Percentiles rank a stretch among this genome's conserved stretches.
Conservation (phyloP, 2,113 vertebrate genomes). For the Silurus meridionalis region DNA sequence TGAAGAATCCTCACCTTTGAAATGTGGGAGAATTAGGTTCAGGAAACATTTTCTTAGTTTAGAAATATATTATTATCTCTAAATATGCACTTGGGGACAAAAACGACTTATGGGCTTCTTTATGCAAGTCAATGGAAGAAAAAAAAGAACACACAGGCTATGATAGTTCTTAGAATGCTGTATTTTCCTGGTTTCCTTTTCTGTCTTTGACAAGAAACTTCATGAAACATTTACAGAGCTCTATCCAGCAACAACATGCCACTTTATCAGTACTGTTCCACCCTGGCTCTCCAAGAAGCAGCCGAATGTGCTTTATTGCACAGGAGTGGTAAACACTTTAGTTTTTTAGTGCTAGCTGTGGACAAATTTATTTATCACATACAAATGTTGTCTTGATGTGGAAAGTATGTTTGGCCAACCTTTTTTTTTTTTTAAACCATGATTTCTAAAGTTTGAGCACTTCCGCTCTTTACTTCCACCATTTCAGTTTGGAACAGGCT, state of each 20-base stretch:
- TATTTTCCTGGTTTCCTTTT: neutral
- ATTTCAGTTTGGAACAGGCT: too few species aligned
- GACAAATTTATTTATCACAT: neutral
- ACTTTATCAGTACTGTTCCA: neutral
- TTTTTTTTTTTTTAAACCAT: neutral
- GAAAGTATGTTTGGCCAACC: neutral
- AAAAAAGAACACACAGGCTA: neutral
- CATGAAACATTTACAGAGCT: conserved; percentile 10
- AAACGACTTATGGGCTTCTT: neutral
- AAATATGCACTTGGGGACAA: too few species aligned
- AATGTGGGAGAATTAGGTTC: too few species aligned
- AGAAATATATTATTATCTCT: too few species aligned
- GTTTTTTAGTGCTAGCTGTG: neutral
- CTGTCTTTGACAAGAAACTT: neutral
- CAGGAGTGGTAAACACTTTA: neutral
- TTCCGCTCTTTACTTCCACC: neutral
- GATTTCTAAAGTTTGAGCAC: neutral
- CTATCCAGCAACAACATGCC: conserved; percentile 1
- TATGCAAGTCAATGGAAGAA: neutral
- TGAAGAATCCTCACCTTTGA: too few species aligned
- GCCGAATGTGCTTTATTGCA: conserved; percentile 2
- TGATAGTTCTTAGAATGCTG: neutral
- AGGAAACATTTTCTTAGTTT: too few species aligned
- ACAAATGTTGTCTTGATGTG: conserved; percentile 23
- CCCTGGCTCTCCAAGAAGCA: neutral